These are phyloP conservation scores for Malthinus seriepunctatus DNA, from an alignment of 2,888 invertebrate species.

Conservation along the genomic window DNA sequence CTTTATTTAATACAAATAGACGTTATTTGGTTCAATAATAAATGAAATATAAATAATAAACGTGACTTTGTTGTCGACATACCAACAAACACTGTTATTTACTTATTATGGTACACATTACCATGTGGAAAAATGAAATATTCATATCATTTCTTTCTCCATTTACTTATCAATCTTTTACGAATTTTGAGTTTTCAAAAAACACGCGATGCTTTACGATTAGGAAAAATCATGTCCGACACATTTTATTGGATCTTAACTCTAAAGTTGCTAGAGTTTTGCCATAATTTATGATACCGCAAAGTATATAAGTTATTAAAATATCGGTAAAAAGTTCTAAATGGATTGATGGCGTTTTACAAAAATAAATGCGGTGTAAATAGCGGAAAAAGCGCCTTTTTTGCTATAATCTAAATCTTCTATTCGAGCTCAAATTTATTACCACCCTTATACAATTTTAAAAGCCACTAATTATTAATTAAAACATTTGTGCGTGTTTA, in stretches of 20 bases:
- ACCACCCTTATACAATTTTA: no score
- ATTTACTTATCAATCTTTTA: conserved; percentile 17
- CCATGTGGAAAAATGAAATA: conserved; percentile 19
- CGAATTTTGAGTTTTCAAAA: conserved; percentile 8
- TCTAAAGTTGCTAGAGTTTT: conserved; percentile 4
- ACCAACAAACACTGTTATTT: conserved; percentile 12
- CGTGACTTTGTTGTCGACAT: conserved; percentile 13
- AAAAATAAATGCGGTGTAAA: conserved; percentile 10
- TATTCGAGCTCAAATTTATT: no score
- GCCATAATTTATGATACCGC: conserved; percentile 7
- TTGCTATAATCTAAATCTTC: no score
- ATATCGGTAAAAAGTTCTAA: conserved; percentile 12
- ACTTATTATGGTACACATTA: conserved; percentile 16
- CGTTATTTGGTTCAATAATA: neutral
- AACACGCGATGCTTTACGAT: conserved; percentile 16
- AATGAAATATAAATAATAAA: conserved; percentile 15
- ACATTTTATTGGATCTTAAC: conserved; percentile 5
- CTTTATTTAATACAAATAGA: neutral
- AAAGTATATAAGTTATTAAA: conserved; percentile 16
- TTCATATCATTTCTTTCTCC: conserved; percentile 15
- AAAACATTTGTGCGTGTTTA: no score
- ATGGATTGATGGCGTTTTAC: conserved; percentile 9
- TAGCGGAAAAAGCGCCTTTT: conserved; percentile 3
- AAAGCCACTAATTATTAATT: no score
- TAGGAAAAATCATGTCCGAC: conserved; percentile 13